Evolutionary conservation across 2,113 vertebrate species (phyloP).

Genomic region (Lontra canadensis): DNA sequence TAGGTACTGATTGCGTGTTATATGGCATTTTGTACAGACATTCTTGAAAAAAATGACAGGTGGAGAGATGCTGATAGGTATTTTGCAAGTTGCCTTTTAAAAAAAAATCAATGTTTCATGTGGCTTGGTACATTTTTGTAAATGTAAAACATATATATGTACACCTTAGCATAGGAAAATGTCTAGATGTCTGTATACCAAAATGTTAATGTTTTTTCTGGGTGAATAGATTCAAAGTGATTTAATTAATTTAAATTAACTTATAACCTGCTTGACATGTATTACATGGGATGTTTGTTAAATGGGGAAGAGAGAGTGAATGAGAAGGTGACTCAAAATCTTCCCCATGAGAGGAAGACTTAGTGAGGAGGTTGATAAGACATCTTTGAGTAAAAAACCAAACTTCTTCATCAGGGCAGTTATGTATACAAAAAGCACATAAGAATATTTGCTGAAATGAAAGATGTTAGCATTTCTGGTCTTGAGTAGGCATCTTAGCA

Average conservation of each 20-base stretch:
- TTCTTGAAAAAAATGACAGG: neutral
- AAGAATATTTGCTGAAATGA: neutral
- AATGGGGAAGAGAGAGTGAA: neutral
- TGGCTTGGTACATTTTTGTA: neutral
- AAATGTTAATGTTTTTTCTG: neutral
- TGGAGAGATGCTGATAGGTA: neutral
- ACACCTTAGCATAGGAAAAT: neutral
- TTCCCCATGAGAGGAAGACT: neutral
- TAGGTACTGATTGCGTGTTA: neutral
- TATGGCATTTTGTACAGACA: neutral
- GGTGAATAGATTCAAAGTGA: neutral
- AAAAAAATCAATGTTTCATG: neutral
- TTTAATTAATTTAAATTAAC: neutral
- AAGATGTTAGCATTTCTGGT: neutral
- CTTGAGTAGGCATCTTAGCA: neutral
- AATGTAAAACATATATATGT: neutral
- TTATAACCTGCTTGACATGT: neutral
- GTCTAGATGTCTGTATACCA: neutral
- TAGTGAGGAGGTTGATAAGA: neutral
- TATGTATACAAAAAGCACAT: neutral
- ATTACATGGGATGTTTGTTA: neutral
- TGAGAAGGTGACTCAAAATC: slow-evolving; percentile 1
- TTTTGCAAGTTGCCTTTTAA: neutral
- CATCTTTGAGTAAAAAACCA: neutral
- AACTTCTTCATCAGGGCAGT: neutral